phyloP scores from a whole-genome alignment of 2,113 vertebrate species.

The Oryzias melastigma region DNA sequence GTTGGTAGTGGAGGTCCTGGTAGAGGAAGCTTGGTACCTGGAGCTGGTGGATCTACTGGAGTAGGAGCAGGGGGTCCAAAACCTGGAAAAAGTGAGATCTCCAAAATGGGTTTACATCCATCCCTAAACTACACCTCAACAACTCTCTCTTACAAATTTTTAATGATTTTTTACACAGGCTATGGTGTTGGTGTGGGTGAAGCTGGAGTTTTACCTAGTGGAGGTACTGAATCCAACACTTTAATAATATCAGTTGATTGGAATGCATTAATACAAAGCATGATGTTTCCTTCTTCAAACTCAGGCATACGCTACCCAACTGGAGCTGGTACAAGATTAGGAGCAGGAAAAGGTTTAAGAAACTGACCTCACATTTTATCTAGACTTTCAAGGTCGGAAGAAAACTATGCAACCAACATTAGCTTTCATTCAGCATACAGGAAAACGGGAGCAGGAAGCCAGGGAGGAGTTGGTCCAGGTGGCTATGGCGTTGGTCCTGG shows the following conservation, averaged over 20 bases:
- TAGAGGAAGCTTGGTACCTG: constrained; percentile 41
- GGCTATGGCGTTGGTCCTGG: constrained; percentile 40
- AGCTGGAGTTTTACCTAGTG: constrained; percentile 62
- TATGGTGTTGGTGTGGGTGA: constrained; percentile 68
- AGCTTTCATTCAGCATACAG: constrained; percentile 58
- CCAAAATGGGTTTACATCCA: constrained; percentile 3
- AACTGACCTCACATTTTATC: neutral
- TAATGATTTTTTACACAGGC: constrained; percentile 35
- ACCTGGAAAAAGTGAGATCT: constrained; percentile 69
- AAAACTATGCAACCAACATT: neutral
- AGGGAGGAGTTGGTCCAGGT: constrained; percentile 41
- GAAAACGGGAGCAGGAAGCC: constrained; percentile 44
- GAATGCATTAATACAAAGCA: neutral
- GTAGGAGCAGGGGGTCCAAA: constrained; percentile 55
- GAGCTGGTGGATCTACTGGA: constrained; percentile 41
- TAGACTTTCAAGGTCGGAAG: neutral
- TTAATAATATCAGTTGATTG: neutral
- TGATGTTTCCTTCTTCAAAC: neutral
- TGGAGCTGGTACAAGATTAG: constrained; percentile 69
- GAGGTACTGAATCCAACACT: constrained; percentile 56
- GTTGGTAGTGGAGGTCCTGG: constrained; percentile 43
- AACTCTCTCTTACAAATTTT: neutral
- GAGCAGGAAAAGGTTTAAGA: constrained; percentile 65
- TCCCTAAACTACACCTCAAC: neutral
- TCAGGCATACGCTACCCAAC: constrained; percentile 69